Evolutionary conservation across 2,113 vertebrate species (phyloP), one percentile per base, ranked within the genome.

Genomic region (Coptodon rendalli): DNA sequence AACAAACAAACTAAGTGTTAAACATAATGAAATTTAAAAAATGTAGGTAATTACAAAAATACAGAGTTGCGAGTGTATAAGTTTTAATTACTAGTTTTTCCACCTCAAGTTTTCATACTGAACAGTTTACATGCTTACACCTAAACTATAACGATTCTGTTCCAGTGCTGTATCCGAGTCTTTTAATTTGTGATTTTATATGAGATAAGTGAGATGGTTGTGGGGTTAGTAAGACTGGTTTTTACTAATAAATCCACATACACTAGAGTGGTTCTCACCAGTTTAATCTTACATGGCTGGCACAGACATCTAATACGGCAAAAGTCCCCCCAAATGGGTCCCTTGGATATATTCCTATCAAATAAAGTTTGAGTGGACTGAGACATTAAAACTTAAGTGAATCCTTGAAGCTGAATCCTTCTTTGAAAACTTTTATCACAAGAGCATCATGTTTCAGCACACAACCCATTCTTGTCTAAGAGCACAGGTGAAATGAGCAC

Each of bases 401-500:
- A 80, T 81, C 63, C 40, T 82, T 14, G 7, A 79, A 59, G 57
- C 57, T 81, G 53, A 68, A 79, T 61, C 71, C 54, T 80, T 56
- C 52, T 52, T 31, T 90, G 9, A 83, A 86, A 82, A 54, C 52
- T 13, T 79, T 38, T 61, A 53, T 71, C 54, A 54, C 24, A 78
- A 38, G 3, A 22, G 81, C 71, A 29, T 90, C 82, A 31, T 2
- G 14, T 89, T 86, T 81, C 89, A 82, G 52, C 50, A 31, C 6
- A 6, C 36, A 68, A 61, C 50, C 83, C 83, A 38, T 13, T 76
- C 57, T 22, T 48, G 24, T 79, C 34, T 40, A 5, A 82, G 61
- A 76, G 43, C 22, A 54, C 86, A 89, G 85, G 90, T 91, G 89
- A 84, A 88, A 34, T 76, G 83, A 89, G 84, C 89, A 88, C 88